Evolutionary conservation across 2,113 vertebrate genomes (phyloP), one percentile per base, ranked within the genome.

Genomic region (Coptodon rendalli): DNA sequence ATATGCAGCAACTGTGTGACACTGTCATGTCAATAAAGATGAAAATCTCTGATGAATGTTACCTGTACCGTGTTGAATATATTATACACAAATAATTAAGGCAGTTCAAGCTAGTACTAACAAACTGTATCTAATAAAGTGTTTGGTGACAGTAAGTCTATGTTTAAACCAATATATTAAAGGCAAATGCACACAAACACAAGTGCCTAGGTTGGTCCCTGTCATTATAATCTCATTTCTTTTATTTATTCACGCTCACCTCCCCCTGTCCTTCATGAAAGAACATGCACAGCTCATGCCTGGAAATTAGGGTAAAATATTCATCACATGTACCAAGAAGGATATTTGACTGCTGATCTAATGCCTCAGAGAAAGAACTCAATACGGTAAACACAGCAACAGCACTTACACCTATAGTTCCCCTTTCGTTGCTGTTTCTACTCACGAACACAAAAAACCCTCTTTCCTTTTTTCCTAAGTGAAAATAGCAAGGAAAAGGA

Each of bases 261-360:
- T 85, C 85, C 90, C 80, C 87, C 81, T 36, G 50, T 71, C 63
- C 85, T 54, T 79, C 89, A 76, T 91, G 86, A 93, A 91, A 84
- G 84, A 92, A 89, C 73, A 87, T 82, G 73, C 87, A 38, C 43
- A 2, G 80, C 80, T 83, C 80, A 6, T 38, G 36, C 16, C 53
- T 43, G 92, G 84, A 95, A 93, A 95, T 95, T 91, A 93, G 86
- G 87, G 90, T 94, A 90, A 93, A 71, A 82, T 83, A 89, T 93
- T 90, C 90, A 88, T 87, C 43, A 3, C 66, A 43, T 68, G 82
- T 71, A 31, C 50, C 40, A 50, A 57, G 40, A 83, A 83, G 87
- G 68, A 91, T 57, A 87, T 89, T 43, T 87, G 16, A 31, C 24
- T 9, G 76, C 82, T 36, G 43, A 73, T 86, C 14, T 19, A 68